Evolutionary conservation across 2,113 vertebrate species (phyloP), one percentile per base, ranked within the genome.

Genomic region (Rafetus swinhoei): DNA sequence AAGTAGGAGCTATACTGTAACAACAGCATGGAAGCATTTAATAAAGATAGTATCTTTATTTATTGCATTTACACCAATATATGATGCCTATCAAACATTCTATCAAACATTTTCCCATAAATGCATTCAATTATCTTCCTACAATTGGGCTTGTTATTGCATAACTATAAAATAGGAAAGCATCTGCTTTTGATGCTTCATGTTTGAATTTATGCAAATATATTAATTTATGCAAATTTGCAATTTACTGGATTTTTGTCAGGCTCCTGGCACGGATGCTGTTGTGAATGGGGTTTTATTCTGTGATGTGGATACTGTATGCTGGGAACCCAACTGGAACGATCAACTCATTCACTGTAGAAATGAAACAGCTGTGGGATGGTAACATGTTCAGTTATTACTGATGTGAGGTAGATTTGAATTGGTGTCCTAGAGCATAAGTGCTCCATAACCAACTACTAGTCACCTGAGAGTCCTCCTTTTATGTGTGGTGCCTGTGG

Each of bases 151-250:
- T 88, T 92, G n/a, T 83, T 94, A 80, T 6, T 90, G 80, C 45
- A 54, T 96, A 86, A 79, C 81, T 95, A 95, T 90, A 77, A 84
- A 94, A 92, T 59, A 91, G 82, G 89, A 91, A 89, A 56, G 82
- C 72, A 39, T 55, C 87, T 85, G 88, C 45, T 95, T 93, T 74
- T 59, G 84, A 55, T 57, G 80, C 24, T 35, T 86, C 87, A 35
- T 94, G 93, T 77, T 69, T 84, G 79, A 57, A 56, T 81, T 85
- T 84, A 50, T 86, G 77, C 69, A 87, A 77, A 81, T 93, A 18
- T 86, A 92, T 91, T 91, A 86, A 86, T 94, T 94, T 72, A 85
- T 88, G 74, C 69, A 90, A 86, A 94, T 77, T 18, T 84, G 60
- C 50, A 85, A 22, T 2, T 96, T 91, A 84, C 69, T 93, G 19